Evolutionary conservation across 2,797 vertebrate species (phyloP), one percentile per base, ranked within the genome.

Genomic region (Philypnodon macrostomus): DNA sequence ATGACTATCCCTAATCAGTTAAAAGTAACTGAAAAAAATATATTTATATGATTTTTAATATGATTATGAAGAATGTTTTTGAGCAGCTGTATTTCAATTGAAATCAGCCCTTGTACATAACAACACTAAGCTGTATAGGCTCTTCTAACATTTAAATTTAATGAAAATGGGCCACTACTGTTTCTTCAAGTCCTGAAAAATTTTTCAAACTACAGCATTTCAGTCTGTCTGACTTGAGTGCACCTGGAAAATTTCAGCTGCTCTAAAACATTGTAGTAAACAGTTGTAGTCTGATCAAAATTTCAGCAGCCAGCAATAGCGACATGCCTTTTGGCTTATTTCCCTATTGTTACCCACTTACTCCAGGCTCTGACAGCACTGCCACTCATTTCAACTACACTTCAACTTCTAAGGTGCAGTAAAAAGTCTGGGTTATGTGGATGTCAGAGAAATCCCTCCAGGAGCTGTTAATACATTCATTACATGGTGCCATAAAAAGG

Each of bases 401-500:
- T 30, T 31, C 10, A 12, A 30, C 11, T 5, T 29, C 17, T 29
- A 16, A 30, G 27, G 27, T 44, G 15, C 5, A 40, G 37, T 47
- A n/a, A 9, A 38, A 49, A 29, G 16, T 10, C 8, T 8, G 35
- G 18, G 11, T 51, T 3, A 40, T 38, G 26, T 35, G 15, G n/a
- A 27, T 24, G 14, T 47, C 32, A 57, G 44, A 27, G 2, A 47
- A 19, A 46, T 11, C 32, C 17, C 5, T 9, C 16, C 13, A 24
- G 6, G 35, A 42, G 9, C 16, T 35, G 51, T 33, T 13, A 24
- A 19, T 35, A 5, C 15, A 23, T 55, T 50, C n/a, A 33, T 36
- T 45, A 8, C 14, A 54, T 15, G 35, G 55, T 29, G 48, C 17
- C 17, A 32, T 30, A 38, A 66, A 56, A 9, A 53, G 21, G 27